Conservation (phyloP, 1,140 invertebrate species). For the Caerostris darwini region DNA sequence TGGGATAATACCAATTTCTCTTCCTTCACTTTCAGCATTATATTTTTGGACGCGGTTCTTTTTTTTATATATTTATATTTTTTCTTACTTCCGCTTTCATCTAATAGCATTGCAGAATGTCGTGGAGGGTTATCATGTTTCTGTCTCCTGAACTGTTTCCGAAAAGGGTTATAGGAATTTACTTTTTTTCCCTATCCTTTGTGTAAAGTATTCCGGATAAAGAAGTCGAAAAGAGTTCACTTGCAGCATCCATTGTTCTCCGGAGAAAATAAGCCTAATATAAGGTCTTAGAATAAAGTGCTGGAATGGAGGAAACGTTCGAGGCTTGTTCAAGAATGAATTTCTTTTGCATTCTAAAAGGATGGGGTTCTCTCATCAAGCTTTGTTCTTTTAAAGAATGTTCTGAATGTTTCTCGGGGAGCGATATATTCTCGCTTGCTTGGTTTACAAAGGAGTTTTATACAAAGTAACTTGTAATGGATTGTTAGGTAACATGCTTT, state of each 20-base stretch:
- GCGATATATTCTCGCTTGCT: not conserved
- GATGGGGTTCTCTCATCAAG: not conserved
- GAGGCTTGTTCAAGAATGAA: not conserved
- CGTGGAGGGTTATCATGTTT: not conserved
- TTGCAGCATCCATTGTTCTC: not conserved
- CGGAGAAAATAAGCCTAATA: not conserved
- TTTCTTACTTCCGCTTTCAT: not conserved
- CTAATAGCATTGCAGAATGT: not conserved
- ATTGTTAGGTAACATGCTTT: not conserved
- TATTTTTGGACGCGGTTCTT: not conserved
- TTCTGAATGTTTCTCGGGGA: not conserved
- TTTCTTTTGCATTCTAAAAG: not conserved
- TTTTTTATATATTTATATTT: not conserved
- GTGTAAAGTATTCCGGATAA: conserved; percentile 45
- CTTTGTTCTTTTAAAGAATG: no score
- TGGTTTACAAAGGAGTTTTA: not conserved
- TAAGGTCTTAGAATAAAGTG: not conserved
- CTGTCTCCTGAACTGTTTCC: no score
- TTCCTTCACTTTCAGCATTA: not conserved
- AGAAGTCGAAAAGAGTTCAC: conserved; percentile 9
- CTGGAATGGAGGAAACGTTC: not conserved
- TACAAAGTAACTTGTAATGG: not conserved
- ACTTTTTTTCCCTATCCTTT: not conserved
- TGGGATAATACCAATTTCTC: conserved; percentile 56
- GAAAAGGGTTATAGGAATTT: not conserved